These are phyloP conservation scores for Escarpia spicata DNA, from an alignment of 2,888 invertebrate species.

Conservation along the genomic window DNA sequence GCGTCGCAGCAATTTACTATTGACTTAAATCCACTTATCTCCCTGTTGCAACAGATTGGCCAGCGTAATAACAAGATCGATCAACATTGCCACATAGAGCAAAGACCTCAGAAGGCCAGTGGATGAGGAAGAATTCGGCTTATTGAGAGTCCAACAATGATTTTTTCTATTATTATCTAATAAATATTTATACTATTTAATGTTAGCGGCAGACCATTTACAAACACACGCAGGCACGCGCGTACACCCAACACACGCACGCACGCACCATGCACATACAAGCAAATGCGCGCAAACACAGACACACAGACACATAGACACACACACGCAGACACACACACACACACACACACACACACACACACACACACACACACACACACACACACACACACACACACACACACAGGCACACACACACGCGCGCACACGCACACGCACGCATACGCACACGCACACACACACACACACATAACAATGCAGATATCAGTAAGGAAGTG, in stretches of 20 bases:
- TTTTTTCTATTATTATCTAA: too few relatives aligned
- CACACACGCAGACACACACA: background rate
- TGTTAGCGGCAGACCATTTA: too few relatives aligned
- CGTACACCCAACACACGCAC: background rate
- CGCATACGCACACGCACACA: background rate
- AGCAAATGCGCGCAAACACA: background rate
- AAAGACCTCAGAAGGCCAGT: too few relatives aligned
- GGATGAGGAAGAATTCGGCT: too few relatives aligned
- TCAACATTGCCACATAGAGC: background rate
- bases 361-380: constrained; percentile 19
- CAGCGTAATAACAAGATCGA: background rate
- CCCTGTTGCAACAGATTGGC: background rate
- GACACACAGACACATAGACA: background rate
- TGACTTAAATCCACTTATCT: background rate
- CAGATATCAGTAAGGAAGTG: background rate
- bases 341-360: background rate
- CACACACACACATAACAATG: background rate
- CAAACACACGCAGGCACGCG: background rate
- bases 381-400: background rate
- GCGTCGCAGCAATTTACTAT: background rate
- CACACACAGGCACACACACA: constrained; percentile 17
- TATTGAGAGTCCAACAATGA: too few relatives aligned
- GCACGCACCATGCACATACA: background rate
- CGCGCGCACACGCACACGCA: background rate
- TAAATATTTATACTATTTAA: too few relatives aligned